Conservation (phyloP, 2,888 invertebrate genomes). For the Prionchulus punctatus region DNA sequence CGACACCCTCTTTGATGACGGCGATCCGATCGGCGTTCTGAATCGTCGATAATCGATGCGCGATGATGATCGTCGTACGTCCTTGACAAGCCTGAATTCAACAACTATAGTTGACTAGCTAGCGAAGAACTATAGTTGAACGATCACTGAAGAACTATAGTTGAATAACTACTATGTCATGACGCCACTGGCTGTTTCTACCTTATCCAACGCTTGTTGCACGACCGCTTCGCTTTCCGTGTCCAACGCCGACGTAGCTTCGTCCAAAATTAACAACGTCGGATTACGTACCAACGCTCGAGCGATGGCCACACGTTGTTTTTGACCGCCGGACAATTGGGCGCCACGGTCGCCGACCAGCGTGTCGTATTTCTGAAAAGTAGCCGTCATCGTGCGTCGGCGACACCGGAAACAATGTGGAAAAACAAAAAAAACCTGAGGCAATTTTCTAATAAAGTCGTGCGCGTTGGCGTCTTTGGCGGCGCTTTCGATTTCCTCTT, state of each 20-base stretch:
- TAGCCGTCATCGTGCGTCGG: too few species aligned
- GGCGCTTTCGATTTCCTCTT: constrained; percentile 20
- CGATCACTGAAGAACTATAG: too few species aligned
- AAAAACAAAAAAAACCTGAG: constrained; percentile 17
- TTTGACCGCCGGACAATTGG: constrained; percentile 32
- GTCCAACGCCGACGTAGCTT: constrained; percentile 34
- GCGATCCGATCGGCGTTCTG: constrained; percentile 39
- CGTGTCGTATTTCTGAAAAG: too few species aligned
- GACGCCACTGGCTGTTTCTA: constrained; percentile 17
- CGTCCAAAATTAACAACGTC: constrained; percentile 29
- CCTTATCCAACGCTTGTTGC: constrained; percentile 43
- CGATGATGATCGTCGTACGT: constrained; percentile 39
- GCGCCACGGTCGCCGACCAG: constrained; percentile 31
- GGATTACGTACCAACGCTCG: constrained; percentile 27
- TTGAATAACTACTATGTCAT: too few species aligned
- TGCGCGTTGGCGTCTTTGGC: constrained; percentile 35
- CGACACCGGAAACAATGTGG: not conserved
- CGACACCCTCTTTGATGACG: constrained; percentile 33
- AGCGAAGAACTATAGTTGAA: too few species aligned
- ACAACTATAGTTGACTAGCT: too few species aligned
- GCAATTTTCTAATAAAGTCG: constrained; percentile 34
- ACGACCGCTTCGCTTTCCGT: constrained; percentile 19
- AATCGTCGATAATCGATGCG: constrained; percentile 41
- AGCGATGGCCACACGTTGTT: constrained; percentile 33
- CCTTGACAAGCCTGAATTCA: constrained; percentile 35